A percentile compares a stretch with the other conserved stretches of the same genome.
Conservation (phyloP, 2,113 vertebrate species). For the Maccullochella peelii region DNA sequence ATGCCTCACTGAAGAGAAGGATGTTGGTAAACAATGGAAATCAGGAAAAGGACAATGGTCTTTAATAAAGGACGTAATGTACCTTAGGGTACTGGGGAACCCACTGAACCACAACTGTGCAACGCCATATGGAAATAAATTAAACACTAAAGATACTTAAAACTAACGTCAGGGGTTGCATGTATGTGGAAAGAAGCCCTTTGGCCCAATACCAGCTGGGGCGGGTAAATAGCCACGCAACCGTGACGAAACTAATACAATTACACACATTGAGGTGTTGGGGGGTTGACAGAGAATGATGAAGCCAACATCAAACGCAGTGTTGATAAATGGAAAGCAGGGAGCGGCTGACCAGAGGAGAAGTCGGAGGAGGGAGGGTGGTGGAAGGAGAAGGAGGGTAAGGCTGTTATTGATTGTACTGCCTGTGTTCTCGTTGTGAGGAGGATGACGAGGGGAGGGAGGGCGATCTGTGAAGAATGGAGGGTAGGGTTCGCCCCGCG, state of each 20-base stretch:
- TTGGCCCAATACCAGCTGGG: slow-evolving; percentile 52
- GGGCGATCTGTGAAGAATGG: slow-evolving; percentile 53
- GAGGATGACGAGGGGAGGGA: slow-evolving; percentile 49
- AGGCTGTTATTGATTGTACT: slow-evolving; percentile 79
- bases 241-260: slow-evolving; percentile 81
- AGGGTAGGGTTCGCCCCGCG: slow-evolving; percentile 71
- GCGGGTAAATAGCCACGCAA: slow-evolving; percentile 53
- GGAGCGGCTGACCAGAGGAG: slow-evolving; percentile 70
- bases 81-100: slow-evolving; percentile 14
- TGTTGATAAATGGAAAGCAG: slow-evolving; percentile 78
- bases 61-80: slow-evolving; percentile 49
- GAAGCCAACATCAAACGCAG: slow-evolving; percentile 75
- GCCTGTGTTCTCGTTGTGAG: slow-evolving; percentile 63
- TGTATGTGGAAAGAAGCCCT: slow-evolving; percentile 48
- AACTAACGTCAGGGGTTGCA: slow-evolving; percentile 50
- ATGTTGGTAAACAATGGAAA: slow-evolving; percentile 45
- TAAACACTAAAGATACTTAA: slow-evolving; percentile 52
- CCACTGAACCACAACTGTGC: slow-evolving; percentile 35
- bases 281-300: slow-evolving; percentile 76
- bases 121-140: slow-evolving; percentile 56
- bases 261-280: slow-evolving; percentile 78
- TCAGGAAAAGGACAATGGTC: slow-evolving; percentile 19
- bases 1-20: slow-evolving; percentile 21
- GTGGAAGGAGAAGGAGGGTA: slow-evolving; percentile 23
- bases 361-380: slow-evolving; percentile 13